Evolutionary conservation across 2,797 vertebrate species (phyloP), one percentile per base, ranked within the genome.

Genomic region (Nannoperca obscura): DNA sequence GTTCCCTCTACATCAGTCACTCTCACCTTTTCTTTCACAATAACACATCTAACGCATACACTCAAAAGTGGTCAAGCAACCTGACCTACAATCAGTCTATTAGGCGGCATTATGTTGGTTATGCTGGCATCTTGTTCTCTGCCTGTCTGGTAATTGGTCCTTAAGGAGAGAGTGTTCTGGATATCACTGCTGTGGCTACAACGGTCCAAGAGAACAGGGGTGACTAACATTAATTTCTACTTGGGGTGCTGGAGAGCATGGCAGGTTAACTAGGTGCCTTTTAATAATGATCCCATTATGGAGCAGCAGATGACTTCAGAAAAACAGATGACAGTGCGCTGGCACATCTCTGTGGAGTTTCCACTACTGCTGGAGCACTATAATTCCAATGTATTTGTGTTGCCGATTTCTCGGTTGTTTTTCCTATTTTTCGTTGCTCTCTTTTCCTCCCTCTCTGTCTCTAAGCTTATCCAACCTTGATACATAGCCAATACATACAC

Each of bases 251-350:
- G 84, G 85, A 91, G 85, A 90, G 86, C 84, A 83, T 71, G 78
- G 78, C 83, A 88, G 92, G 92, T 94, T 94, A 94, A 94, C 89
- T 87, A 92, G 89, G 85, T 87, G 82, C 84, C 89, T 94, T 90
- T 93, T 93, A 89, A 92, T 93, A 92, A 95, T 89, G 92, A 92
- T 90, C 90, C 87, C 68, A 92, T 93, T 93, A 93, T 85, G 84
- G 86, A 88, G 83, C 83, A 59, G 79, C 66, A 86, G 90, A 93
- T 84, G 91, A 93, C 90, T 89, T 89, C 71, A 89, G 86, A 92
- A 89, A 92, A 93, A 91, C 84, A 88, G 89, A 94, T 89, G 86
- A 90, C 86, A 86, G 82, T 74, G 76, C 36, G 10, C 74, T 76
- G 83, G 85, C 88, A 82, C 85, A 87, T 89, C 91, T 87, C 88